Percentiles rank a stretch among this genome's conserved stretches.
Evolutionary conservation across 2,888 invertebrate genomes (phyloP).

Genomic region (Biston betularia): DNA sequence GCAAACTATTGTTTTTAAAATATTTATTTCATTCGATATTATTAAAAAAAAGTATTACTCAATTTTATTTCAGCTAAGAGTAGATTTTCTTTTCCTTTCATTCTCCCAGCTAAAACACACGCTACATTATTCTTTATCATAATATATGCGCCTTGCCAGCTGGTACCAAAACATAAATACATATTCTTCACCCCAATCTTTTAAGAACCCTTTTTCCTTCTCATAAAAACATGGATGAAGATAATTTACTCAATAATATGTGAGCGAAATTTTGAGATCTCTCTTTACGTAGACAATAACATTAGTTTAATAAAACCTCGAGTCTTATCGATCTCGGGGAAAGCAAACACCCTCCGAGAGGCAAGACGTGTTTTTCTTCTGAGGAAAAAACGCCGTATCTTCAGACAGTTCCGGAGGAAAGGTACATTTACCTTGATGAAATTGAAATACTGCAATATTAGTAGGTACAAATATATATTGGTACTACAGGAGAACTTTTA

Average conservation of each 20-base stretch:
- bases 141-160: constrained; percentile 5
- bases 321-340: constrained; percentile 28
- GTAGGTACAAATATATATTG: too few species aligned
- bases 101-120: not conserved
- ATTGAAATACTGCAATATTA: not conserved
- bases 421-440: not conserved
- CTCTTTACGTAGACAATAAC: constrained; percentile 32
- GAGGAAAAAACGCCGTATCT: constrained; percentile 9
- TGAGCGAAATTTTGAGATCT: constrained; percentile 35
- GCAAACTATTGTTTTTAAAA: too few species aligned
- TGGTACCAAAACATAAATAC: constrained; percentile 22
- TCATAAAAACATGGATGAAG: constrained; percentile 36
- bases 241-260: constrained; percentile 39
- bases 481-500: too few species aligned
- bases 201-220: constrained; percentile 19
- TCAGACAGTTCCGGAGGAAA: constrained; percentile 10
- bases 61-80: too few species aligned
- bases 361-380: constrained; percentile 32
- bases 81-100: not conserved
- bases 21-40: too few species aligned
- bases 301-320: constrained; percentile 38
- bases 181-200: constrained; percentile 20
- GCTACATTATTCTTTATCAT: not conserved
- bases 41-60: too few species aligned
- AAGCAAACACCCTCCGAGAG: constrained; percentile 18